Conservation (phyloP, 2,797 vertebrate species). For the Sebastes hubbsi region DNA sequence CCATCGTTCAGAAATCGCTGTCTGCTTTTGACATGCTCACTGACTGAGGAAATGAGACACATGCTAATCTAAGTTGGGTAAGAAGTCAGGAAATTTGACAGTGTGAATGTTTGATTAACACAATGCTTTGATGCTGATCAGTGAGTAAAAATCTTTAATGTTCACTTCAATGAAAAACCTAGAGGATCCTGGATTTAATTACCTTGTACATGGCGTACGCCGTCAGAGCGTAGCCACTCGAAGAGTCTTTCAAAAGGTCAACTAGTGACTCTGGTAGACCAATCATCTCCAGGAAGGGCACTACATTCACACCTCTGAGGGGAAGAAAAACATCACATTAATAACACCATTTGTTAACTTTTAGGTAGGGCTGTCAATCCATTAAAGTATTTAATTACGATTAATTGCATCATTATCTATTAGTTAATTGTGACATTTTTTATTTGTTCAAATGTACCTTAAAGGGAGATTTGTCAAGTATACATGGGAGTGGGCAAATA, state of each 20-base stretch:
- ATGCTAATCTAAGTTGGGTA: neutral
- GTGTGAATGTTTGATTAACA: neutral
- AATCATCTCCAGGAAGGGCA: slow-evolving; percentile 92
- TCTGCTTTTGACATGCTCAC: neutral
- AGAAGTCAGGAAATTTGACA: neutral
- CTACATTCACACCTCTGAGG: slow-evolving; percentile 92
- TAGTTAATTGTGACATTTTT: too few relatives aligned
- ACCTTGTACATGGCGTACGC: slow-evolving; percentile 98
- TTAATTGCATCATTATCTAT: too few relatives aligned
- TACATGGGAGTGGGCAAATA: too few relatives aligned
- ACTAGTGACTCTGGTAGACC: slow-evolving; percentile 91
- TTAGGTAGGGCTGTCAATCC: too few relatives aligned
- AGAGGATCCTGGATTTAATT: slow-evolving; percentile 40
- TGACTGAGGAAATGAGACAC: neutral
- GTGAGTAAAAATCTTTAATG: neutral
- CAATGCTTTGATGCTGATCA: neutral
- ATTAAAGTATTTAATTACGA: too few relatives aligned
- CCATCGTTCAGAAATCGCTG: neutral
- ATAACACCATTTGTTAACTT: neutral
- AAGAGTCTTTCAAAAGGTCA: slow-evolving; percentile 90
- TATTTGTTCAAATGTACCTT: too few relatives aligned
- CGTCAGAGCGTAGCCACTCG: slow-evolving; percentile 93
- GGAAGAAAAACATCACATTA: neutral
- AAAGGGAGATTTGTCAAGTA: too few relatives aligned
- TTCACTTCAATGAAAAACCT: neutral